Evolutionary conservation across 2,797 vertebrate species (phyloP).

Genomic region (Petrocephalus sullivani): DNA sequence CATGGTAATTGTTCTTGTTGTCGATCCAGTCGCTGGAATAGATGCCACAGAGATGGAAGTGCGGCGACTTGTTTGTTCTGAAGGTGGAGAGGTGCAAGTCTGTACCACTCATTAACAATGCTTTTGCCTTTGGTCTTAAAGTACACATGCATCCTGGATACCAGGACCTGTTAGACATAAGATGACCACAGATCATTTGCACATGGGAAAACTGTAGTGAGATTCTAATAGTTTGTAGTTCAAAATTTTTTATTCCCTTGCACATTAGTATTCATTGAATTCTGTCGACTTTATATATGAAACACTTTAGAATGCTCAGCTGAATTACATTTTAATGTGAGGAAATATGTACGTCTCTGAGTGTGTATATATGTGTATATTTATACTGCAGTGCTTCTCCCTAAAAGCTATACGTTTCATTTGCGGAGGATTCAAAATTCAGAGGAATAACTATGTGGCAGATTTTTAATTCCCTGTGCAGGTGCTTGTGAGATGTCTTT

Average conservation of each 20-base stretch:
- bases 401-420: not conserved
- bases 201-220: not conserved
- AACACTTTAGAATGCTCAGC: not conserved
- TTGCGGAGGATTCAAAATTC: not conserved
- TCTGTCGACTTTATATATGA: not conserved
- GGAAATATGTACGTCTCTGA: not conserved
- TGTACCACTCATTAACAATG: not conserved
- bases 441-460: not conserved
- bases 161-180: not conserved
- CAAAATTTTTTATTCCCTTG: not conserved
- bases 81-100: not conserved
- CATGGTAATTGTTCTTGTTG: constrained; percentile 21
- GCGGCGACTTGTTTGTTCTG: not conserved
- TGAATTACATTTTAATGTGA: constrained; percentile 1
- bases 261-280: not conserved
- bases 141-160: not conserved
- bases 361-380: not conserved
- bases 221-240: not conserved
- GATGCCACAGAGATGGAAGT: not conserved
- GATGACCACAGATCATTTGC: not conserved
- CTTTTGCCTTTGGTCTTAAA: not conserved
- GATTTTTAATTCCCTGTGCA: not conserved
- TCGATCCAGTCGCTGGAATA: constrained; percentile 13
- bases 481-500: not conserved
- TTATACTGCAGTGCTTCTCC: not conserved